These are phyloP conservation scores for Aphrophora alni DNA, from an alignment of 2,888 invertebrate species.

Conservation along the genomic window DNA sequence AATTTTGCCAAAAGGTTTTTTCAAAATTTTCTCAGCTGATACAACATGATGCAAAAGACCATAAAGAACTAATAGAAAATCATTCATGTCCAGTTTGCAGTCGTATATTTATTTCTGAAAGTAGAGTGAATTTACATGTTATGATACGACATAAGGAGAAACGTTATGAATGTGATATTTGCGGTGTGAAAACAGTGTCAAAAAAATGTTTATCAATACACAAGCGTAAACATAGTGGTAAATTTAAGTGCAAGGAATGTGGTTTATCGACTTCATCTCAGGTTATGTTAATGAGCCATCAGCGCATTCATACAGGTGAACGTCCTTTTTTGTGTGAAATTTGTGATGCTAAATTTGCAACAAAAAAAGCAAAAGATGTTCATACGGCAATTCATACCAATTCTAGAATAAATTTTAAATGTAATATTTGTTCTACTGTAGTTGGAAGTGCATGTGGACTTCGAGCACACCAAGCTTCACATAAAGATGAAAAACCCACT, in stretches of 20 bases:
- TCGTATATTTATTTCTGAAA: background rate
- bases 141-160: constrained; percentile 11
- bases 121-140: constrained; percentile 10
- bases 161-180: background rate
- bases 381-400: background rate
- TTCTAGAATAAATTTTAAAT: constrained; percentile 2
- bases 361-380: background rate
- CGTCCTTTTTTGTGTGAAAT: constrained; percentile 22
- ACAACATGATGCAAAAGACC: constrained; percentile 1
- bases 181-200: constrained; percentile 9
- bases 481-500: background rate
- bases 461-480: background rate
- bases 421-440: background rate
- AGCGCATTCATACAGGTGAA: constrained; percentile 23
- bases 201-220: background rate
- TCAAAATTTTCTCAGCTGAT: background rate
- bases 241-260: background rate
- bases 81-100: constrained; percentile 6
- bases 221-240: background rate
- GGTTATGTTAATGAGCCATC: background rate
- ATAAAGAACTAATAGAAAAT: background rate
- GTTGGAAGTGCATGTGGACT: background rate
- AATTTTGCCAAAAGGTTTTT: constrained; percentile 19
- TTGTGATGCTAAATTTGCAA: constrained; percentile 21
- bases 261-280: background rate